Conservation (phyloP, 2,797 vertebrate species). For the Anas georgica region DNA sequence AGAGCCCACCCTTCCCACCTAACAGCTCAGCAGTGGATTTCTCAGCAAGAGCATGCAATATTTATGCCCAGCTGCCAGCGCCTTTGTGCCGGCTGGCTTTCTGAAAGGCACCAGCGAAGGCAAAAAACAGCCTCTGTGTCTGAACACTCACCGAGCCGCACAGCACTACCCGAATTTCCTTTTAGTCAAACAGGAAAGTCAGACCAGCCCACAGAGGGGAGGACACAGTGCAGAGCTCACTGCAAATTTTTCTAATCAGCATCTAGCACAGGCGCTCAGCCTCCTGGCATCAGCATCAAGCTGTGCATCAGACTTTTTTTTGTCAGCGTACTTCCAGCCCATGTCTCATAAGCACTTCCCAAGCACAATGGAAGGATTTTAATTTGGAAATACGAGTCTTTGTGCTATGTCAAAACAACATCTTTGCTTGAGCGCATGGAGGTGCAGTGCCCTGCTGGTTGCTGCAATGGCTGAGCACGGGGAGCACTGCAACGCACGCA, state of each 20-base stretch:
- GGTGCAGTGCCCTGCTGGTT: accelerated
- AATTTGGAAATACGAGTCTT: background rate
- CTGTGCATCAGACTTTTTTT: background rate
- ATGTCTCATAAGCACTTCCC: background rate
- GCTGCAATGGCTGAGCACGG: accelerated
- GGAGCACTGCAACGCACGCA: background rate
- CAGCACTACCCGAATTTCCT: background rate
- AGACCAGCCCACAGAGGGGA: background rate
- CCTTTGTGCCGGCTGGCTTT: background rate
- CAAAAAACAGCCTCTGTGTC: background rate
- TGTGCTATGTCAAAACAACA: background rate
- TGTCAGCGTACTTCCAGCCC: background rate
- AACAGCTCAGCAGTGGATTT: background rate
- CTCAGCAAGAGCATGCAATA: background rate
- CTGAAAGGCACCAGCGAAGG: background rate
- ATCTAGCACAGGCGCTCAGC: accelerated
- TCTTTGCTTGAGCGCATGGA: background rate
- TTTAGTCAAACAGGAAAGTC: background rate
- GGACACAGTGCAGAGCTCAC: background rate
- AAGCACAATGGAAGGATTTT: background rate
- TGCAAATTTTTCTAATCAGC: background rate
- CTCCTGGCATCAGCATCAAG: accelerated
- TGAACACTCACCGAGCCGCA: background rate
- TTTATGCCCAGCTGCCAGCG: background rate
- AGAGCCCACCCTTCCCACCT: background rate